Evolutionary conservation across 1,140 invertebrate genomes (phyloP).

Genomic region (Papilio aristodemus): DNA sequence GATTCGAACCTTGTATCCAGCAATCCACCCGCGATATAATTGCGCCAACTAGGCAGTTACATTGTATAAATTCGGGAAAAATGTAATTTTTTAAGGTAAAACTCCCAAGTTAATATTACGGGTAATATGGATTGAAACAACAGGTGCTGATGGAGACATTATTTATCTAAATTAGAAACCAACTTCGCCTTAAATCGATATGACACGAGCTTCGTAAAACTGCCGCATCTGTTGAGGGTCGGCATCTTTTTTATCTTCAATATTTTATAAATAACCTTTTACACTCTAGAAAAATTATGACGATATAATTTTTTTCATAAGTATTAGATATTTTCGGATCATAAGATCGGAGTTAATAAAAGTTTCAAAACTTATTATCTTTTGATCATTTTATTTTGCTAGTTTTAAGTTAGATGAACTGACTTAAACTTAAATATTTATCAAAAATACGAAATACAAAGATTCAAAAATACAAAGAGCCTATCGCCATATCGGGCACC

Average conservation of each 20-base stretch:
- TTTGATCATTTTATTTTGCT: too few species aligned
- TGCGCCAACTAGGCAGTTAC: too few species aligned
- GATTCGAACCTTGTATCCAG: too few species aligned
- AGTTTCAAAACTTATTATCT: too few species aligned
- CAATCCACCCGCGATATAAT: too few species aligned
- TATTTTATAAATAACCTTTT: not conserved
- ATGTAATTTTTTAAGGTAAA: not conserved
- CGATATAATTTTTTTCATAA: not conserved
- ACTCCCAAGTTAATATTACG: not conserved
- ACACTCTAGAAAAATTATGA: constrained; percentile 1
- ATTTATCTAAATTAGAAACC: not conserved
- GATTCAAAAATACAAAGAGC: too few species aligned
- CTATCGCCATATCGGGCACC: too few species aligned
- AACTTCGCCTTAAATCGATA: not conserved
- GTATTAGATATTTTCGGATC: not conserved
- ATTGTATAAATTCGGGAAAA: not conserved
- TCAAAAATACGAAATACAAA: too few species aligned
- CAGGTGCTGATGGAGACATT: not conserved
- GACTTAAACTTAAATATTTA: too few species aligned
- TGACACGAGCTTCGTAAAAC: not conserved
- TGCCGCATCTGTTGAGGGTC: not conserved
- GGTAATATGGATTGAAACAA: not conserved
- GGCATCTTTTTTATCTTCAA: not conserved
- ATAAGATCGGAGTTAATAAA: not conserved
- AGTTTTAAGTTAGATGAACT: too few species aligned